phyloP scores from a whole-genome alignment of 2,888 invertebrate genomes.

The Eustalomyia histrio region DNA sequence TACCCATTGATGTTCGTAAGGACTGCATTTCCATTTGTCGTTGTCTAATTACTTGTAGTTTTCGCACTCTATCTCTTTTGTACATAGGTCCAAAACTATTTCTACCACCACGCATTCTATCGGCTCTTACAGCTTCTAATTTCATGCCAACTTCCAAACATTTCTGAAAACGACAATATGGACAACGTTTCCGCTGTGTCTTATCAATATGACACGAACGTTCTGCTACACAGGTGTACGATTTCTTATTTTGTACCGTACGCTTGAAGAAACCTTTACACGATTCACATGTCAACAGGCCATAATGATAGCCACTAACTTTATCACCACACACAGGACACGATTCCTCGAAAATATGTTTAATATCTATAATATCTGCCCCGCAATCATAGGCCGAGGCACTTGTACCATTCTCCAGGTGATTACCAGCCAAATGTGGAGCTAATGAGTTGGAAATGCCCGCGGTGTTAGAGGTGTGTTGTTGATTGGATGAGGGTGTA shows the following conservation, averaged over 20 bases:
- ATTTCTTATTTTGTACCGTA: constrained; percentile 99
- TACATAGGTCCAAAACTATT: constrained; percentile 99
- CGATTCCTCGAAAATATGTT: constrained; percentile 96
- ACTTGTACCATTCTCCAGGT: constrained; percentile 57
- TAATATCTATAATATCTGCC: constrained; percentile 93
- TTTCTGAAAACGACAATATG: constrained; percentile 99
- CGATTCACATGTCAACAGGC: constrained; percentile 98
- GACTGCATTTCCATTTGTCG: constrained; percentile 93
- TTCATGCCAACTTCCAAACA: constrained; percentile 99
- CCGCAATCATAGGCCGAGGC: constrained; percentile 79
- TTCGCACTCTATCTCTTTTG: constrained; percentile 98
- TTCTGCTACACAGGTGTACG: constrained; percentile 99
- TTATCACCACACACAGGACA: constrained; percentile 99
- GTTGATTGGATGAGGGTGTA: constrained; percentile 80
- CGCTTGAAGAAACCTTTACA: constrained; percentile 99
- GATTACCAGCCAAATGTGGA: constrained; percentile 70
- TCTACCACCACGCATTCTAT: constrained; percentile 98
- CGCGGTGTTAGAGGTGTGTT: constrained; percentile 65
- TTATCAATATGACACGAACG: constrained; percentile 99
- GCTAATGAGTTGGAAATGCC: constrained; percentile 69
- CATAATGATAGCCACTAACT: constrained; percentile 99
- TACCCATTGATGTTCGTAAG: constrained; percentile 85
- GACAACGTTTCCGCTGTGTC: constrained; percentile 98
- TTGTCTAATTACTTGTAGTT: constrained; percentile 96
- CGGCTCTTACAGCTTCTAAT: constrained; percentile 99